Percentiles rank a stretch among this genome's conserved stretches.
Evolutionary conservation across 2,113 vertebrate species (phyloP).

Genomic region (Rhabdornis inornatus): DNA sequence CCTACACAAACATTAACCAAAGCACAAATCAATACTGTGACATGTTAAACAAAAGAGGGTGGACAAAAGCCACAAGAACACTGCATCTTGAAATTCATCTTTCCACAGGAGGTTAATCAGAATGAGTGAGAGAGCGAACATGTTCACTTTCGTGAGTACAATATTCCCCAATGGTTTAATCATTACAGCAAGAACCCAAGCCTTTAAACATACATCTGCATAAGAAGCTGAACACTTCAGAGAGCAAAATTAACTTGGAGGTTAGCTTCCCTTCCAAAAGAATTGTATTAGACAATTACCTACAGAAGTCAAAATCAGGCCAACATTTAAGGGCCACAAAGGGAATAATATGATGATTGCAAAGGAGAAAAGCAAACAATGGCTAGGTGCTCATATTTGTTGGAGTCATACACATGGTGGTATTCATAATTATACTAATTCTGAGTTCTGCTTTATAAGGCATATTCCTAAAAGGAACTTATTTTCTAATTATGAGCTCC

Average conservation of each 20-base stretch:
- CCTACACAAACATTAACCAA: background rate
- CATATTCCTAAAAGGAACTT: conserved; percentile 48
- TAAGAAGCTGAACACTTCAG: background rate
- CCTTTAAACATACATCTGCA: background rate
- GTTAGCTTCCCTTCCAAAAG: background rate
- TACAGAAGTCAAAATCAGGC: conserved; percentile 34
- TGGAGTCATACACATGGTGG: background rate
- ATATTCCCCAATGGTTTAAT: background rate
- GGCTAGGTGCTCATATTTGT: background rate
- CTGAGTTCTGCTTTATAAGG: conserved; percentile 29
- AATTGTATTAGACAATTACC: conserved; percentile 14
- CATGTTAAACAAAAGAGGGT: background rate
- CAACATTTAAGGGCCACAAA: background rate
- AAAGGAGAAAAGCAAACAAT: conserved; percentile 2
- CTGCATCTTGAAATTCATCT: background rate
- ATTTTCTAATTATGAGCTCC: conserved; percentile 64
- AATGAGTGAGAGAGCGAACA: accelerated
- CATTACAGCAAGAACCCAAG: background rate
- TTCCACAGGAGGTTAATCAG: background rate
- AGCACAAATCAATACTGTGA: background rate
- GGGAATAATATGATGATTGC: background rate
- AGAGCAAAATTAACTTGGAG: conserved; percentile 2
- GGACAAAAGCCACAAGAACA: background rate
- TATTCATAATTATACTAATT: conserved; percentile 23
- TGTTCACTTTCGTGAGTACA: background rate